Percentiles rank a stretch among this genome's conserved stretches.
phyloP scores from a whole-genome alignment of 2,113 vertebrate genomes.

The Corythornis vintsioides region DNA sequence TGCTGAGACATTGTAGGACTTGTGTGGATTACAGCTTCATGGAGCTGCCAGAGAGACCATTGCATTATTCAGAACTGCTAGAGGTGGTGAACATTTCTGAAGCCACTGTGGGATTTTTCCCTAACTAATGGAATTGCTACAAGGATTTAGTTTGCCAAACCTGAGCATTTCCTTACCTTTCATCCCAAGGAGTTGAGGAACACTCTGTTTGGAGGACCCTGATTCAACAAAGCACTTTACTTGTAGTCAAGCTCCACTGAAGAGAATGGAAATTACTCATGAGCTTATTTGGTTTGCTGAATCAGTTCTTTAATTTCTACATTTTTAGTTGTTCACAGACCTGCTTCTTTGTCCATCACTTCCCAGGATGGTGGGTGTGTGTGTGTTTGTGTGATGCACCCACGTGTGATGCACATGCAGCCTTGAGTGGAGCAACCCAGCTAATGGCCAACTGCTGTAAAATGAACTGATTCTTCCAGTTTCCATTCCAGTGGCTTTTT shows the following conservation, averaged over 20 bases:
- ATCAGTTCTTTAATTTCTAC: background rate
- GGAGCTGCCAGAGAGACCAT: conserved; percentile 14
- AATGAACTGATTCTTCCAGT: background rate
- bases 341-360: background rate
- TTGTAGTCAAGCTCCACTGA: background rate
- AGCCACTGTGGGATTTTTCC: background rate
- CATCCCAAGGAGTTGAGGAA: background rate
- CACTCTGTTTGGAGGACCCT: background rate
- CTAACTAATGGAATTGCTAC: background rate
- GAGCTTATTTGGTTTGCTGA: conserved; percentile 4
- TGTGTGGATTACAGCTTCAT: background rate
- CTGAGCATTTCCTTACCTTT: background rate
- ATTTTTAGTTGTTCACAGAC: background rate
- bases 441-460: background rate
- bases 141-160: background rate
- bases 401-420: background rate
- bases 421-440: background rate
- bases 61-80: conserved; percentile 31
- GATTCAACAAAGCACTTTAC: background rate
- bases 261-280: background rate
- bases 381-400: too few relatives aligned
- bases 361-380: background rate
- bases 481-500: background rate
- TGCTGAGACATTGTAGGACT: conserved; percentile 48
- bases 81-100: conserved; percentile 41